phyloP scores from a whole-genome alignment of 2,113 vertebrate genomes.

The Perca fluviatilis region DNA sequence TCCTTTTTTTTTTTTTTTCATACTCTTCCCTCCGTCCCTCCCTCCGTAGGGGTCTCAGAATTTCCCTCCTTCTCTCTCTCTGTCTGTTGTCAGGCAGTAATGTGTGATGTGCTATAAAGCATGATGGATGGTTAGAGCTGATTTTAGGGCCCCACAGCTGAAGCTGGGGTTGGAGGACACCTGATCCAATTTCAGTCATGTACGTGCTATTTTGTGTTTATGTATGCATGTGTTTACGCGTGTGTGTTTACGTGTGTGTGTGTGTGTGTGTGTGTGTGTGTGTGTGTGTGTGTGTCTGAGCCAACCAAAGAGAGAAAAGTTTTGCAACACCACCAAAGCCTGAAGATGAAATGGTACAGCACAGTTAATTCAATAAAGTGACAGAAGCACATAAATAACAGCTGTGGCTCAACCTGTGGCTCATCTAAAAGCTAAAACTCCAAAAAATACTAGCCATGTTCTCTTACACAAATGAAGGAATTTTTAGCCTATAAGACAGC shows the following conservation, averaged over 20 bases:
- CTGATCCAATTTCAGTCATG: slow-evolving; percentile 72
- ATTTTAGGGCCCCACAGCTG: slow-evolving; percentile 72
- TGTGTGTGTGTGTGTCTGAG: not conserved
- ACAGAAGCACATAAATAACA: not conserved
- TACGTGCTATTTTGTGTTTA: slow-evolving; percentile 7
- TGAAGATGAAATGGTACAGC: slow-evolving; percentile 14
- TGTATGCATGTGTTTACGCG: not conserved
- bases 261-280: not conserved
- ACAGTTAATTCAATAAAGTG: slow-evolving; percentile 17
- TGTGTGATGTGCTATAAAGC: slow-evolving; percentile 72
- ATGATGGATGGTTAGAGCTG: slow-evolving; percentile 75
- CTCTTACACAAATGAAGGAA: not conserved
- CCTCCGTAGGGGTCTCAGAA: slow-evolving; percentile 24
- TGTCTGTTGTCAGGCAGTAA: slow-evolving; percentile 46
- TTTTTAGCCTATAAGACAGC: not conserved
- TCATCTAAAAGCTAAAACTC: slow-evolving; percentile 10
- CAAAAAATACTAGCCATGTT: not conserved
- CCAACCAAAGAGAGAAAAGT: not conserved
- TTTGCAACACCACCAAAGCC: slow-evolving; percentile 10
- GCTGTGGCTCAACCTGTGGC: not conserved
- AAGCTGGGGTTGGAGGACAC: slow-evolving; percentile 62
- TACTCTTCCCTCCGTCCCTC: slow-evolving; percentile 19
- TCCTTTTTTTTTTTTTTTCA: slow-evolving; percentile 45
- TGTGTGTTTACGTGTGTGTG: not conserved
- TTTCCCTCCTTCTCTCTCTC: slow-evolving; percentile 30